Conservation (phyloP, 2,113 vertebrate species). For the Oplegnathus fasciatus region DNA sequence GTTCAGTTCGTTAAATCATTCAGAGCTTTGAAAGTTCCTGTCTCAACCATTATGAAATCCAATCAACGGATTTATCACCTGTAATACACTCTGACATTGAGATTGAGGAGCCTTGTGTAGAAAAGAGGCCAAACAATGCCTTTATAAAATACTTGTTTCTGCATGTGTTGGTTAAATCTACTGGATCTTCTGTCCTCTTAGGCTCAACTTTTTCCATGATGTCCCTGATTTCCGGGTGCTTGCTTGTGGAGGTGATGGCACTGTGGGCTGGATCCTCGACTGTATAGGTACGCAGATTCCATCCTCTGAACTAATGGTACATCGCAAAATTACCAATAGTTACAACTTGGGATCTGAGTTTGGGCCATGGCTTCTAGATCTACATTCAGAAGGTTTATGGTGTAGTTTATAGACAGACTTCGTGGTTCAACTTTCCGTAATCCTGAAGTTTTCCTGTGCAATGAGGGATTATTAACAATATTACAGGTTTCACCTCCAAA, state of each 20-base stretch:
- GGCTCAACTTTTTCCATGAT: conserved; percentile 92
- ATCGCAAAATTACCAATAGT: not conserved
- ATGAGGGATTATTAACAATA: not conserved
- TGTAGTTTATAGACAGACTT: not conserved
- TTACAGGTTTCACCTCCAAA: not conserved
- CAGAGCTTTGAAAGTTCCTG: conserved; percentile 30
- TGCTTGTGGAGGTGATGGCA: conserved; percentile 93
- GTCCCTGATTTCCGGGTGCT: conserved; percentile 90
- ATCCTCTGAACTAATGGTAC: not conserved
- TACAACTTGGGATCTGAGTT: not conserved
- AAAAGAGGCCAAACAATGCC: not conserved
- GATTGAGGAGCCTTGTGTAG: not conserved
- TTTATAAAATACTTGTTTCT: not conserved
- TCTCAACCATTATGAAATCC: not conserved
- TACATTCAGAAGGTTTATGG: too few relatives aligned
- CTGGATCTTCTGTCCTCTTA: conserved; percentile 60
- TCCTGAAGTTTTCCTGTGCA: not conserved
- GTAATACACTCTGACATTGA: not conserved
- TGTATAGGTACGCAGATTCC: conserved; percentile 85
- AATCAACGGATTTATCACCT: conserved; percentile 15
- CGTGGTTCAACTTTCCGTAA: not conserved
- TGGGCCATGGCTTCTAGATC: not conserved
- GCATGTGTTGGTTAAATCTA: not conserved
- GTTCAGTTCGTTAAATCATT: conserved; percentile 41
- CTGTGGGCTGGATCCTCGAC: conserved; percentile 95